phyloP scores from a whole-genome alignment of 2,888 invertebrate genomes.

The Carabus problematicus region DNA sequence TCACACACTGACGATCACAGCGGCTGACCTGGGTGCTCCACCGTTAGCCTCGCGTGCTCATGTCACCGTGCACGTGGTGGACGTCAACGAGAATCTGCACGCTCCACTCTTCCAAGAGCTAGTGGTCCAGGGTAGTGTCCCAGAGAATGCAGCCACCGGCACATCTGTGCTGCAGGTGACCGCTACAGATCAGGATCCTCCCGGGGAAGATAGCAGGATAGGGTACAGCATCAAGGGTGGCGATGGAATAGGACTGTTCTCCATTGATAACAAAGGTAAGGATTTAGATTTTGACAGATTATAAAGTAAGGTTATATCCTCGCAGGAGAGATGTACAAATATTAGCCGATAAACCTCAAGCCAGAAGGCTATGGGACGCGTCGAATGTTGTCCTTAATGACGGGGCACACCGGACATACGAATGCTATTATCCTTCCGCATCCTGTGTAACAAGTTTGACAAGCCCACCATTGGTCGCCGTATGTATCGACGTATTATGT shows the following conservation, averaged over 20 bases:
- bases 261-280: conserved; percentile 86
- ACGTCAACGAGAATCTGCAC: conserved; percentile 92
- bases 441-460: too few species aligned
- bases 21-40: conserved; percentile 85
- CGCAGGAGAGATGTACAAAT: too few species aligned
- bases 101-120: conserved; percentile 84
- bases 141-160: conserved; percentile 82
- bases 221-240: conserved; percentile 88
- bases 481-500: too few species aligned
- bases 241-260: conserved; percentile 90
- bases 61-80: conserved; percentile 85
- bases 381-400: too few species aligned
- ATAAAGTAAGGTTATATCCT: too few species aligned
- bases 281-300: neutral
- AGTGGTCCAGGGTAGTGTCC: conserved; percentile 75
- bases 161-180: conserved; percentile 78
- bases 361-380: too few species aligned
- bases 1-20: conserved; percentile 85
- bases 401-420: too few species aligned
- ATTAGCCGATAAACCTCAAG: too few species aligned
- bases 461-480: too few species aligned
- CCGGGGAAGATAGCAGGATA: conserved; percentile 81
- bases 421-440: too few species aligned
- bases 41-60: conserved; percentile 80
- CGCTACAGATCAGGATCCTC: conserved; percentile 82